Conservation (phyloP, 2,797 vertebrate species). For the Rhinophrynus dorsalis region DNA sequence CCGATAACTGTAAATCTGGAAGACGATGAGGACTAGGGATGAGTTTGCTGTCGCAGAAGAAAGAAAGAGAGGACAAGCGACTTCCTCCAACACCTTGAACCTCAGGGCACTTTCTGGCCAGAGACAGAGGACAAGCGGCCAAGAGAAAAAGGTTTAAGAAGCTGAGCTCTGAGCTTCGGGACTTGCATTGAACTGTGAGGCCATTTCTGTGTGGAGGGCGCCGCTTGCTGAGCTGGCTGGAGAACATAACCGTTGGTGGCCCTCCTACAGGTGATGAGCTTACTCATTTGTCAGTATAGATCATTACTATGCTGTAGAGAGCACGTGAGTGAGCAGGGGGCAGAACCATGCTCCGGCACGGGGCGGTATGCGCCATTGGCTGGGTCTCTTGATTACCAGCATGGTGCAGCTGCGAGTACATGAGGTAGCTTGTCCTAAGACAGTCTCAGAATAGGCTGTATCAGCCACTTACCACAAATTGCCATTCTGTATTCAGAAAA, state of each 20-base stretch:
- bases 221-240: slow-evolving; percentile 61
- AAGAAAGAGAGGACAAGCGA: slow-evolving; percentile 54
- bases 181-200: slow-evolving; percentile 64
- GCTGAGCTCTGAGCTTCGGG: slow-evolving; percentile 64
- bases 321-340: slow-evolving; percentile 54
- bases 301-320: slow-evolving; percentile 58
- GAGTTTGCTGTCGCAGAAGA: slow-evolving; percentile 63
- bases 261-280: slow-evolving; percentile 66
- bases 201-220: slow-evolving; percentile 65
- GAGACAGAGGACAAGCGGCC: slow-evolving; percentile 63
- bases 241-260: slow-evolving; percentile 62
- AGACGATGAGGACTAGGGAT: slow-evolving; percentile 57
- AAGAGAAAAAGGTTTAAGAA: slow-evolving; percentile 61
- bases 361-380: slow-evolving; percentile 53
- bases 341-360: slow-evolving; percentile 54
- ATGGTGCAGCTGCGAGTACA: slow-evolving; percentile 59
- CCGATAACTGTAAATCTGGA: slow-evolving; percentile 70
- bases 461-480: slow-evolving; percentile 66
- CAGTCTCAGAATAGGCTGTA: slow-evolving; percentile 68
- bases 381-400: slow-evolving; percentile 56
- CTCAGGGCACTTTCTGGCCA: slow-evolving; percentile 60
- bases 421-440: slow-evolving; percentile 60
- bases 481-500: slow-evolving; percentile 68
- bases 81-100: slow-evolving; percentile 58
- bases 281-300: slow-evolving; percentile 62